Evolutionary conservation across 2,113 vertebrate genomes (phyloP), one percentile per base, ranked within the genome.

Genomic region (Atherinomorus stipes): DNA sequence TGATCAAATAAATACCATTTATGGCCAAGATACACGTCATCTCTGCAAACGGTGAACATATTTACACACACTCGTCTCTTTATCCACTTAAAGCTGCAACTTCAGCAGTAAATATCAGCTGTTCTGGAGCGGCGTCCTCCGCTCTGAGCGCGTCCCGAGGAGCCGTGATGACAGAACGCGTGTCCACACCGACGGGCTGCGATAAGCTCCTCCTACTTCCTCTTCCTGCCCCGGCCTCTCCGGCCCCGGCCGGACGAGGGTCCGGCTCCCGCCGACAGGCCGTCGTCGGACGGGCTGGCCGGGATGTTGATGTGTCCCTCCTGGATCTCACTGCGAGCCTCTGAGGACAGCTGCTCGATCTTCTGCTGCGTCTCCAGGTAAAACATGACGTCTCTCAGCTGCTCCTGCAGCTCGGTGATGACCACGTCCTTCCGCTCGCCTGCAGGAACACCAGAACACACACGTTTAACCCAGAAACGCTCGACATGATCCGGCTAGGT

Each of bases 331-430:
- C 94, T 96, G 7, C 98, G 93, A 1, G 96, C 90, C 69, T 98
- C 97, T 0, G 95, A 95, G 0, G 97, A 94, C 64, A 99, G 94
- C 72, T 96, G 95, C 57, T 95, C 95, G 89, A 99, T 98, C 80
- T 98, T 95, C 93, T 97, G 96, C 87, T 98, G 97, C 0, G 97
- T 90, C 79, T 99, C 97, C 89, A 99, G 88, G 87, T 98, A 97
- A 89, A 99, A 99, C 97, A 99, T 99, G 87, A 99, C 94, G 15
- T 99, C 98, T 0, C 98, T 92, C 75, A 99, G 91, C 93, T 99
- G 97, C 85, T 99, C 97, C 93, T 97, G 96, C 71, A 98, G 93
- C 85, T 99, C 98, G 0, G 93, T 85, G 67, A 99, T 97, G 70
- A 95, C 92, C 47, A 83, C 77, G 56, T 99, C 97, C 71, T 98